These are phyloP conservation scores for Sprattus sprattus DNA, from an alignment of 2,113 vertebrate species.

Conservation along the genomic window DNA sequence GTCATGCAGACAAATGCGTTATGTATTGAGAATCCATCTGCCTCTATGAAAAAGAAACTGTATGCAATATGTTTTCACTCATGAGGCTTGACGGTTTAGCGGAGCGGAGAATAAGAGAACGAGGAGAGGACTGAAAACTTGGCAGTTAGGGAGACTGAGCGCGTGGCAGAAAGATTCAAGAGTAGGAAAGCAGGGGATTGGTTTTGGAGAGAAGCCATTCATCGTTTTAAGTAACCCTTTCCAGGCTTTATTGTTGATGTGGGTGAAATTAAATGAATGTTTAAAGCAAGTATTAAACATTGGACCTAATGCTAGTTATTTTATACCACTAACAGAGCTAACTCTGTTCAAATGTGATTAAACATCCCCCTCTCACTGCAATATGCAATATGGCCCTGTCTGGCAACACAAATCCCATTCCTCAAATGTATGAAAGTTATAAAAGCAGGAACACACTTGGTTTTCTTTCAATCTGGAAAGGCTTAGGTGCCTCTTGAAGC, in stretches of 20 bases:
- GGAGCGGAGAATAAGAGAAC: constrained; percentile 33
- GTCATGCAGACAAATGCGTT: constrained; percentile 47
- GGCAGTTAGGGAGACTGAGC: constrained; percentile 41
- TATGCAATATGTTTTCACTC: constrained; percentile 55
- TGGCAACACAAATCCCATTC: background rate
- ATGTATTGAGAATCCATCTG: constrained; percentile 62
- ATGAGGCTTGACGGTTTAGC: constrained; percentile 53
- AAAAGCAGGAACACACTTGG: background rate
- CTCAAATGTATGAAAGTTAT: background rate
- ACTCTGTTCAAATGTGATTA: background rate
- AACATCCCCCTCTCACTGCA: background rate
- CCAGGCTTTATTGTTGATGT: background rate
- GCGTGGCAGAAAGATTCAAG: constrained; percentile 56
- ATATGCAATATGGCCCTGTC: background rate
- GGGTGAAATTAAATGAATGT: background rate
- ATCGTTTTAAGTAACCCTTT: constrained; percentile 42
- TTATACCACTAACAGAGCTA: background rate
- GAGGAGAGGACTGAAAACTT: constrained; percentile 46
- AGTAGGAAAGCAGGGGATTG: constrained; percentile 19
- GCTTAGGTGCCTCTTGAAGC: background rate
- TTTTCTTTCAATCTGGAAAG: background rate
- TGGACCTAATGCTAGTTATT: background rate
- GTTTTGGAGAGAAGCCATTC: constrained; percentile 25
- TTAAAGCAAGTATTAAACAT: background rate
- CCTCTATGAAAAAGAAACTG: constrained; percentile 40